A percentile compares a stretch with the other conserved stretches of the same genome.
These are phyloP conservation scores for Maniola hyperantus DNA, from an alignment of 2,888 invertebrate genomes.

Conservation along the genomic window DNA sequence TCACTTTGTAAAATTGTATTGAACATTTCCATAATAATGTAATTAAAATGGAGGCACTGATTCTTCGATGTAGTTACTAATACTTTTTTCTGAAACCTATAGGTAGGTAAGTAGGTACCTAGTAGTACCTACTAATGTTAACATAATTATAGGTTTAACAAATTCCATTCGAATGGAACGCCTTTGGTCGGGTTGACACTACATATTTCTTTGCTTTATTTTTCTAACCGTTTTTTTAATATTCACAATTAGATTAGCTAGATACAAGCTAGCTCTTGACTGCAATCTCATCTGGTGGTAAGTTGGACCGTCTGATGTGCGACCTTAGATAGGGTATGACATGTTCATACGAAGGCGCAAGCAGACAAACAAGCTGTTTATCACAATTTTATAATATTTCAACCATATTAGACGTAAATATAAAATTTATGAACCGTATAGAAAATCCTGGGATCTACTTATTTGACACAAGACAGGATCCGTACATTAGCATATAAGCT, in stretches of 20 bases:
- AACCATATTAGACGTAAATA: not conserved
- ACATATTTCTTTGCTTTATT: not conserved
- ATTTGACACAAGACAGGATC: constrained; percentile 7
- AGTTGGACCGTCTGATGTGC: too few relatives aligned
- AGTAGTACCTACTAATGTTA: too few relatives aligned
- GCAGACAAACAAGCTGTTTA: too few relatives aligned
- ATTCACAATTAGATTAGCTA: too few relatives aligned
- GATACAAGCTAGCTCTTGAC: too few relatives aligned
- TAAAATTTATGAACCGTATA: constrained; percentile 3
- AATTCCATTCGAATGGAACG: constrained; percentile 11
- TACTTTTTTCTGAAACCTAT: not conserved
- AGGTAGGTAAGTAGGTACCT: not conserved
- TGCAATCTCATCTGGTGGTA: too few relatives aligned
- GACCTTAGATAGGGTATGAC: too few relatives aligned
- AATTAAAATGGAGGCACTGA: constrained; percentile 10
- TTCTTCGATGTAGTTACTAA: not conserved
- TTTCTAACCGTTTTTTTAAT: not conserved
- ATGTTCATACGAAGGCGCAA: too few relatives aligned
- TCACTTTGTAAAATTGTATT: constrained; percentile 21
- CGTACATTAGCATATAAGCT: constrained; percentile 24
- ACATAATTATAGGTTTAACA: not conserved
- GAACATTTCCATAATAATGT: constrained; percentile 17
- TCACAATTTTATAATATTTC: too few relatives aligned
- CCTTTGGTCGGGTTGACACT: not conserved
- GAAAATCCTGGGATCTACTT: constrained; percentile 11